Base-by-base conservation (phyloP, 2,888 invertebrate species). In the Pollenia griseotomentosa region DNA sequence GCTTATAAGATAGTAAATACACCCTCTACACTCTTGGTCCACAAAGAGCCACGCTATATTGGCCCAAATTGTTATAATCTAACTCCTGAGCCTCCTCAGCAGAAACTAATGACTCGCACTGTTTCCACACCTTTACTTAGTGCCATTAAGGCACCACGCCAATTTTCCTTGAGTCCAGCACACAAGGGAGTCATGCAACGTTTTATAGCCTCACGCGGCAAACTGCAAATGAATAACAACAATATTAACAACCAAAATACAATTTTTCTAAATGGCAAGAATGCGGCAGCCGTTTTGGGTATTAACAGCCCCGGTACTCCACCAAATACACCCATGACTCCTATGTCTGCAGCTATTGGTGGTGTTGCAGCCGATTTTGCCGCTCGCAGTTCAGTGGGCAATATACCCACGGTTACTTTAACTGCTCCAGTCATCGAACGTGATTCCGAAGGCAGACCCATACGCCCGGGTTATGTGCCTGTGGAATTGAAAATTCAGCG, bases 401-500 rank as follows among this genome's bases (percentile, higher is more conserved):
- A 93, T 65, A 92, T 93, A 80, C 92, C 93, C 33, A 77, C 89
- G 42, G 91, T 93, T 46, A 91, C 90, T 53, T 88, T 91, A 74
- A 92, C 93, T 10, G 93, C 94, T n/a, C 91, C 93, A 42, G 92
- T 94, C 84, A 94, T 95, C 87, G 94, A 94, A 82, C 94, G 95
- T 77, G 95, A 95, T 66, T 93, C 94, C 1, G 95, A 95, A 88
- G 96, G 96, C 0, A 95, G 95, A 89, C 95, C 95, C 1, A 94
- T 96, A 48, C 94, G 97, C 80, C 97, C 96, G 88, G 97, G 97
- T 16, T 97, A 95, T 92, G 95, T 97, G 6, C 96, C 97, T 0
- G 97, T 98, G 3, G 97, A 98, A 92, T 96, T 97, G 90, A 97
- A 97, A 93, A 98, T 98, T 90, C 97, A 97, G 91, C 96, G 96